Conservation (phyloP, 1,140 invertebrate species). For the Papilio polytes region DNA sequence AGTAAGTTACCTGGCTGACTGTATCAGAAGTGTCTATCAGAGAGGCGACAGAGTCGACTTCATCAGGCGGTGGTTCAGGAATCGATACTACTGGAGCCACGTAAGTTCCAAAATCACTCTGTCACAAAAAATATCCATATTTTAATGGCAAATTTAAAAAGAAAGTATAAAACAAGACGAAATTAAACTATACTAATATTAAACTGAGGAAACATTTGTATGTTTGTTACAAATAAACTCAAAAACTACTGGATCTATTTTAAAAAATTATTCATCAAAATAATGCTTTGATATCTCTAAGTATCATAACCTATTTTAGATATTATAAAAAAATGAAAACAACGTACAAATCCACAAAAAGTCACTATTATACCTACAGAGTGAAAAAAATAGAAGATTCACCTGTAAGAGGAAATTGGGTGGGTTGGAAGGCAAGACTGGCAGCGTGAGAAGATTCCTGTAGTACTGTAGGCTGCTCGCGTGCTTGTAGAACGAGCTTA, state of each 20-base stretch:
- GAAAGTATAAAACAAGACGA: background rate
- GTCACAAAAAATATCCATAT: slow-evolving; percentile 42
- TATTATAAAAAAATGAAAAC: too few species aligned
- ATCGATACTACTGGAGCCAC: slow-evolving; percentile 97
- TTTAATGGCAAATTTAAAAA: too few species aligned
- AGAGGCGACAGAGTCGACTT: slow-evolving; percentile 87
- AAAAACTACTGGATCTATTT: background rate
- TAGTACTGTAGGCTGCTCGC: slow-evolving; percentile 98
- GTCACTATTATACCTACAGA: too few species aligned
- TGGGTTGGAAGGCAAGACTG: slow-evolving; percentile 95
- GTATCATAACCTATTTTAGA: background rate
- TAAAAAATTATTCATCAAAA: background rate
- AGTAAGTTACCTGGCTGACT: slow-evolving; percentile 70
- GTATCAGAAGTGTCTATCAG: slow-evolving; percentile 90
- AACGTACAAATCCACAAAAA: too few species aligned
- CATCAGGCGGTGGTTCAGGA: slow-evolving; percentile 85
- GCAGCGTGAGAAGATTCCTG: slow-evolving; percentile 97
- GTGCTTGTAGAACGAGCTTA: slow-evolving; percentile 97
- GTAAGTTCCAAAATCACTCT: slow-evolving; percentile 94
- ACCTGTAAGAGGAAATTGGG: slow-evolving; percentile 98
- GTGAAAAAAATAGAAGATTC: background rate
- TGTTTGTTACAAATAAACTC: background rate
- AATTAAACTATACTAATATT: too few species aligned
- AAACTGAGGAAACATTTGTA: background rate
- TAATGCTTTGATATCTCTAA: too few species aligned